Evolutionary conservation across 2,797 vertebrate species (phyloP).

Genomic region (Oophaga sylvatica): DNA sequence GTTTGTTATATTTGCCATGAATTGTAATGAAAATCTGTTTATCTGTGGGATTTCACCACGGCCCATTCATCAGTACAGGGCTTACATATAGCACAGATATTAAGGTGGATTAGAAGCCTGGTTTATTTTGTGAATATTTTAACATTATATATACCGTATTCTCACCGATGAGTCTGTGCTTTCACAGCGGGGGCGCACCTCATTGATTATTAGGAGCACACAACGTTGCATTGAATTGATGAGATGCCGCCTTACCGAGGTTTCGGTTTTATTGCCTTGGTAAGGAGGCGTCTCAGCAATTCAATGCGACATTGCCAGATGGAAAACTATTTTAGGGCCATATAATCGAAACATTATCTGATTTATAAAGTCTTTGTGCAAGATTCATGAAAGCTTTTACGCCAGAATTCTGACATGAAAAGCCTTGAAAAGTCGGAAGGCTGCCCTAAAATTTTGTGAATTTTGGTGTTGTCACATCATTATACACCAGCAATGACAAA

Average conservation of each 20-base stretch:
- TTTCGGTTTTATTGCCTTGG: background rate
- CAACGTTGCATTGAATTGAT: conserved; percentile 13
- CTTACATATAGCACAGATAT: conserved; percentile 35
- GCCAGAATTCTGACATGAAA: no score
- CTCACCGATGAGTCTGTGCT: background rate
- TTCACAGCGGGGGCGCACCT: conserved; percentile 18
- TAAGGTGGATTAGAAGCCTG: conserved; percentile 26
- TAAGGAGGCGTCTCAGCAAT: no score
- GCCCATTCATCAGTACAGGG: conserved; percentile 51
- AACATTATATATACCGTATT: conserved; percentile 26
- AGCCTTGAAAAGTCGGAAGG: no score
- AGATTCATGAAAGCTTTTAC: no score
- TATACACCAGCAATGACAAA: no score
- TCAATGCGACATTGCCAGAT: background rate
- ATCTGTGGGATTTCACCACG: conserved; percentile 54
- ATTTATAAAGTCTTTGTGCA: background rate
- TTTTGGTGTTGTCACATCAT: no score
- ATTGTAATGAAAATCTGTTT: conserved; percentile 40
- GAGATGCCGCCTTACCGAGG: conserved; percentile 3
- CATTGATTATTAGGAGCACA: conserved; percentile 12
- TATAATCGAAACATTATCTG: no score
- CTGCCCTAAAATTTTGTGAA: no score
- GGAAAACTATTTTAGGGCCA: background rate
- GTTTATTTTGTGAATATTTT: conserved; percentile 48
- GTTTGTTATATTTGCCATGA: conserved; percentile 42